A percentile compares a stretch with the other conserved stretches of the same genome.
Evolutionary conservation across 1,140 invertebrate species (phyloP).

Genomic region (Gryon sp.): DNA sequence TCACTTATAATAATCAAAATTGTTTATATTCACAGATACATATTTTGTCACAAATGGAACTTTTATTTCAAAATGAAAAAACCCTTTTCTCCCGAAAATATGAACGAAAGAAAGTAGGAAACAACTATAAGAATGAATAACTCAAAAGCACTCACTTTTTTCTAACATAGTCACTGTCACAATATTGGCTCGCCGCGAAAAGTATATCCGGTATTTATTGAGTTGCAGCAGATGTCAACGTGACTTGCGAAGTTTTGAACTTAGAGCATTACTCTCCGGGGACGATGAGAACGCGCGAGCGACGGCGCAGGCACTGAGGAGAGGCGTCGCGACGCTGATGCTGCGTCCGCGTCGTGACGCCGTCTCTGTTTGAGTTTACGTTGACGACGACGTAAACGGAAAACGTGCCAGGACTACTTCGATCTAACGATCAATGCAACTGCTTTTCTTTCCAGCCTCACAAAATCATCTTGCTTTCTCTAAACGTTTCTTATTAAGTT

Average conservation of each 20-base stretch:
- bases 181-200: constrained; percentile 31
- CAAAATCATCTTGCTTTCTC: too few relatives aligned
- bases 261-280: constrained; percentile 57
- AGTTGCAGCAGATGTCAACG: constrained; percentile 30
- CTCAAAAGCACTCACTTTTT: constrained; percentile 74
- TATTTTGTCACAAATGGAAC: too few relatives aligned
- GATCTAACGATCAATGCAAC: constrained; percentile 19
- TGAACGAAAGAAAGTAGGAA: neutral
- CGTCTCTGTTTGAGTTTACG: constrained; percentile 71
- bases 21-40: too few relatives aligned
- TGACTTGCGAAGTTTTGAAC: constrained; percentile 45
- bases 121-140: neutral
- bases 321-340: constrained; percentile 73
- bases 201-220: constrained; percentile 43
- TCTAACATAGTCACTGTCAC: constrained; percentile 71
- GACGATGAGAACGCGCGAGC: constrained; percentile 67
- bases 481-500: too few relatives aligned
- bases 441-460: neutral
- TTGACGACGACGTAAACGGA: constrained; percentile 65
- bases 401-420: constrained; percentile 62
- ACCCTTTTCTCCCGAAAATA: too few relatives aligned
- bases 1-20: too few relatives aligned
- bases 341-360: constrained; percentile 68
- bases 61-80: too few relatives aligned
- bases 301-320: constrained; percentile 74